Conservation (phyloP, 2,113 vertebrate species). For the Alaudala cheleensis region DNA sequence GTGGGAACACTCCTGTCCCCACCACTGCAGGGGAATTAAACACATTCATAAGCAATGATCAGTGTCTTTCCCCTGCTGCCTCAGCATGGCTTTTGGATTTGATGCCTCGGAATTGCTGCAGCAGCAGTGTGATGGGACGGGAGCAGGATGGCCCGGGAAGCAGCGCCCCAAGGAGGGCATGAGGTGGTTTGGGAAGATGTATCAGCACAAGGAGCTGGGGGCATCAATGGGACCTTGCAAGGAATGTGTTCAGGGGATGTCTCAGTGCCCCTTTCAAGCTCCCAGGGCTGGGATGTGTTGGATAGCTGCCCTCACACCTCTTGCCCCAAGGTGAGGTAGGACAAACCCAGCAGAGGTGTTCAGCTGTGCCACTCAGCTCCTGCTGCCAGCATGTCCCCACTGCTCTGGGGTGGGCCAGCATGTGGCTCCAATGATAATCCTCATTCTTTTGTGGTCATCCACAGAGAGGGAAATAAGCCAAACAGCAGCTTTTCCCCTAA, state of each 20-base stretch:
- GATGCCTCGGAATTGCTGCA: not conserved
- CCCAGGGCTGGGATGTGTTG: not conserved
- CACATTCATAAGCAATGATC: not conserved
- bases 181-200: not conserved
- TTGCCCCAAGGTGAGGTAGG: not conserved
- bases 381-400: not conserved
- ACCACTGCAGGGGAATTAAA: not conserved
- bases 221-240: not conserved
- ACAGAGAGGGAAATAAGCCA: not conserved
- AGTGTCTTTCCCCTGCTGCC: not conserved
- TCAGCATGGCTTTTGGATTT: not conserved
- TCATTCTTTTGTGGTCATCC: not conserved
- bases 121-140: not conserved
- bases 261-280: not conserved
- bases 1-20: rapidly evolving
- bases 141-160: rapidly evolving
- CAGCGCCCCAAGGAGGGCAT: not conserved
- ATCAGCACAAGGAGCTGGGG: not conserved
- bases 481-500: not conserved
- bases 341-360: not conserved
- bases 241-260: not conserved
- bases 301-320: not conserved
- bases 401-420: not conserved
- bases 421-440: not conserved
- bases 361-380: not conserved